phyloP scores from a whole-genome alignment of 23 tunicate genomes.

The Styela clava region DNA sequence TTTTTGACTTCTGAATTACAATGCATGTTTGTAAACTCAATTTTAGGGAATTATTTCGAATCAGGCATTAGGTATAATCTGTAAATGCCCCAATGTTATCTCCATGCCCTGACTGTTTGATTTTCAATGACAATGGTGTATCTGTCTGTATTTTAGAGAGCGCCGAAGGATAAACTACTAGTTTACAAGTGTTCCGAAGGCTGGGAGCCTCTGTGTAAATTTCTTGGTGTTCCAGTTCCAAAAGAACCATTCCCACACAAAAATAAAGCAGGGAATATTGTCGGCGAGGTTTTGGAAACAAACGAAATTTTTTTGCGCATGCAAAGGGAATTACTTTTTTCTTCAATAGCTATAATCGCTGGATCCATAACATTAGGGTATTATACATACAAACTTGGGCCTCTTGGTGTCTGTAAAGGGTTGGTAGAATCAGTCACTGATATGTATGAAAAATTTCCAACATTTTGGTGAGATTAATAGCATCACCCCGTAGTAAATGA shows the following conservation, averaged over 20 bases:
- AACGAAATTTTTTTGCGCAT: constrained; percentile 28
- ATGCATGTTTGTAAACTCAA: no score
- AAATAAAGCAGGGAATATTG: constrained; percentile 27
- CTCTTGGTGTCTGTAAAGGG: background rate
- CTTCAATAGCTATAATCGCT: background rate
- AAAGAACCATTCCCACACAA: constrained; percentile 39
- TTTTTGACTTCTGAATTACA: no score
- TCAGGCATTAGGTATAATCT: no score
- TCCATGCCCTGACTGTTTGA: no score
- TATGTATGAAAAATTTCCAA: background rate
- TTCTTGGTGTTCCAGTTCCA: constrained; percentile 34
- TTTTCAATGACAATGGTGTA: no score
- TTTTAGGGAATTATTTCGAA: no score
- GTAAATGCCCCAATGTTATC: no score
- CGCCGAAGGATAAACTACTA: constrained; percentile 30
- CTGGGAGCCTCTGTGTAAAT: constrained; percentile 43
- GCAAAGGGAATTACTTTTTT: constrained; percentile 24
- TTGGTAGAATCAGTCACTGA: background rate
- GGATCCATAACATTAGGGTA: background rate
- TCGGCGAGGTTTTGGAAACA: constrained; percentile 17
- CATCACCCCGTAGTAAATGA: no score
- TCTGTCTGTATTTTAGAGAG: constrained; percentile 28
- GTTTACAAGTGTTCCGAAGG: constrained; percentile 48
- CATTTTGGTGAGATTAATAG: no score
- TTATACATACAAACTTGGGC: constrained; percentile 9